Percentiles rank a stretch among this genome's conserved stretches.
phyloP scores from a whole-genome alignment of 92 coral and sea anemone genomes.

The Montipora capitata region DNA sequence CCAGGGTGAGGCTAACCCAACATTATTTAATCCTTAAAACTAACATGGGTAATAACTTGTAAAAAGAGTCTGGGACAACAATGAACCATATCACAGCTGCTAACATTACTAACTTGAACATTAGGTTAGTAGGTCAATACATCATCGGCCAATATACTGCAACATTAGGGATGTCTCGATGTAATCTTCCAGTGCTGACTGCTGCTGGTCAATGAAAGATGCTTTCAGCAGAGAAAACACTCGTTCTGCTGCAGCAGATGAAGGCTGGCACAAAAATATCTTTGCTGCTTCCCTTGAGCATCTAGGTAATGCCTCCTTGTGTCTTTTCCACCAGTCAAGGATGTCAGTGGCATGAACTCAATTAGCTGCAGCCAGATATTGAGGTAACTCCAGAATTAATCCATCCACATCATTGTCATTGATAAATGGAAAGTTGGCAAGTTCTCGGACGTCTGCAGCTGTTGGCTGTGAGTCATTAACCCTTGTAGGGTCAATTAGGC shows the following conservation, averaged over 20 bases:
- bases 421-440: slow-evolving; percentile 39
- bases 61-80: no score
- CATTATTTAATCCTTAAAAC: no score
- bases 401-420: slow-evolving; percentile 25
- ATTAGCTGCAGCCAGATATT: slow-evolving; percentile 31
- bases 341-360: slow-evolving; percentile 32
- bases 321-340: slow-evolving; percentile 37
- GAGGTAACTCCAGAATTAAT: slow-evolving; percentile 44
- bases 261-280: slow-evolving; percentile 51
- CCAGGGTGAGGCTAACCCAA: no score
- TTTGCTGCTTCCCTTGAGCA: slow-evolving; percentile 28
- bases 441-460: slow-evolving; percentile 37
- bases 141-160: slow-evolving; percentile 30
- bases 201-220: slow-evolving; percentile 35
- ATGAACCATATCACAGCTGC: slow-evolving; percentile 6
- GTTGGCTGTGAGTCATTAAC: slow-evolving; percentile 32
- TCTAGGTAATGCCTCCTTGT: slow-evolving; percentile 19
- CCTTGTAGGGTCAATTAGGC: slow-evolving; percentile 35
- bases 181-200: slow-evolving; percentile 53
- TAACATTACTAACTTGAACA: slow-evolving; percentile 18
- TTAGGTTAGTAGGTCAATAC: slow-evolving; percentile 25
- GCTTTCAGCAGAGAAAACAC: slow-evolving; percentile 50
- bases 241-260: slow-evolving; percentile 66
- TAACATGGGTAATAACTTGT: no score
- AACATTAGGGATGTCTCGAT: slow-evolving; percentile 67